These are phyloP conservation scores for Leptopilina myrica DNA, from an alignment of 2,888 invertebrate species.

Conservation along the genomic window DNA sequence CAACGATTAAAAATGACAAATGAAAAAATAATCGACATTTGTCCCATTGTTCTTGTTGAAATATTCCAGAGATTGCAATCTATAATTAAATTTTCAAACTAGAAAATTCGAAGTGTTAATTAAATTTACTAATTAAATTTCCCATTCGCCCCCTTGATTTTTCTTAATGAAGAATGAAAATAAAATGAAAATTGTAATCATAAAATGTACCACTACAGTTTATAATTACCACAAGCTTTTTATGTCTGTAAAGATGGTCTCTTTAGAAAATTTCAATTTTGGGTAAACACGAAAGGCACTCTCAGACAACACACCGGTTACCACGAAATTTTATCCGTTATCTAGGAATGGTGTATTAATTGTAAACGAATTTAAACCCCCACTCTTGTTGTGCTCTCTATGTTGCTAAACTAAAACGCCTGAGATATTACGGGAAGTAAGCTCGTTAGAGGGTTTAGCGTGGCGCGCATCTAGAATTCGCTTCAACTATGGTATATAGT, in stretches of 20 bases:
- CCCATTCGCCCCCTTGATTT: no score
- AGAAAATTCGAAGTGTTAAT: no score
- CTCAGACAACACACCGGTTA: background rate
- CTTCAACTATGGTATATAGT: constrained; percentile 47
- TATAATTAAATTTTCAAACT: no score
- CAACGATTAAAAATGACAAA: no score
- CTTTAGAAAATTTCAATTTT: constrained; percentile 2
- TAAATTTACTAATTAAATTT: no score
- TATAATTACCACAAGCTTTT: background rate
- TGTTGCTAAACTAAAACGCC: constrained; percentile 69
- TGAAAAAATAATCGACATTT: no score
- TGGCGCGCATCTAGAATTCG: constrained; percentile 60
- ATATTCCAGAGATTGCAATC: no score
- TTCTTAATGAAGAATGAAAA: no score
- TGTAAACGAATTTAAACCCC: constrained; percentile 72
- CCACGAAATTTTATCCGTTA: constrained; percentile 44
- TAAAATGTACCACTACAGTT: no score
- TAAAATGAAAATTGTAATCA: no score
- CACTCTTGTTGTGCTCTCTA: constrained; percentile 60
- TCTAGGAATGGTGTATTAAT: constrained; percentile 66
- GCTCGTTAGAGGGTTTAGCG: constrained; percentile 74
- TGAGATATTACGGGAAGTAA: constrained; percentile 73
- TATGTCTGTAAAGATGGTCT: no score
- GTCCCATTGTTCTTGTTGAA: no score
- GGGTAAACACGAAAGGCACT: constrained; percentile 28